Conservation (phyloP, 1,140 invertebrate genomes). For the Pseudomyrmex cubaensis region DNA sequence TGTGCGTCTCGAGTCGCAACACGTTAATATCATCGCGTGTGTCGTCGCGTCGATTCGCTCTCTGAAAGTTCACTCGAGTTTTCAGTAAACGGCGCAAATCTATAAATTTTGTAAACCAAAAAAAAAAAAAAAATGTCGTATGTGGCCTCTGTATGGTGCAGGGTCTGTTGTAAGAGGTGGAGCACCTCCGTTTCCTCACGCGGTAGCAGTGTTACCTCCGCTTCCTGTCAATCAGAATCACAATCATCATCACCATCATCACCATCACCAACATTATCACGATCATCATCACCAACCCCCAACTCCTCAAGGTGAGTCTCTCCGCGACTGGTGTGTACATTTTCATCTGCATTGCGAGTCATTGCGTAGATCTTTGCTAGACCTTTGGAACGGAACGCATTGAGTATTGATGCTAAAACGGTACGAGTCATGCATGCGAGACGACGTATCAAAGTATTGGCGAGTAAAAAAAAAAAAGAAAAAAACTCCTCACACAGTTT, state of each 20-base stretch:
- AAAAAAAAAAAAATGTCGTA: slow-evolving; percentile 65
- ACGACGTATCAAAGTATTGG: not conserved
- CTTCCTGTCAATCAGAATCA: slow-evolving; percentile 84
- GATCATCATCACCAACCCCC: slow-evolving; percentile 85
- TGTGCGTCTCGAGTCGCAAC: not conserved
- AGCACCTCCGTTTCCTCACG: slow-evolving; percentile 87
- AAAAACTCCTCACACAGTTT: slow-evolving; percentile 12
- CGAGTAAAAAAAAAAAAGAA: no score
- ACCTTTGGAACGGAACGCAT: not conserved
- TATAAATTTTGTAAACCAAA: slow-evolving; percentile 59
- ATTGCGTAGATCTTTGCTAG: slow-evolving; percentile 22
- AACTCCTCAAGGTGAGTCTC: slow-evolving; percentile 85
- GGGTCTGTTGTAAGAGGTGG: slow-evolving; percentile 82
- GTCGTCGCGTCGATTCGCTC: not conserved
- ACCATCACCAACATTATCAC: slow-evolving; percentile 80
- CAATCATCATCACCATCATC: slow-evolving; percentile 79
- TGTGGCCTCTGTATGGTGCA: slow-evolving; percentile 83
- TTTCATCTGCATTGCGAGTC: slow-evolving; percentile 13
- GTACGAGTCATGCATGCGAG: slow-evolving; percentile 37
- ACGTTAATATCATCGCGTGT: not conserved
- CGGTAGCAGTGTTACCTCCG: slow-evolving; percentile 88
- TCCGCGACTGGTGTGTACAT: slow-evolving; percentile 64
- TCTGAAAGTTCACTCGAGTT: not conserved
- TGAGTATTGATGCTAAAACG: slow-evolving; percentile 33
- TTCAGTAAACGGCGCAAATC: slow-evolving; percentile 27